Evolutionary conservation across 2,888 invertebrate genomes (phyloP).

Genomic region (Chydorus sphaericus): DNA sequence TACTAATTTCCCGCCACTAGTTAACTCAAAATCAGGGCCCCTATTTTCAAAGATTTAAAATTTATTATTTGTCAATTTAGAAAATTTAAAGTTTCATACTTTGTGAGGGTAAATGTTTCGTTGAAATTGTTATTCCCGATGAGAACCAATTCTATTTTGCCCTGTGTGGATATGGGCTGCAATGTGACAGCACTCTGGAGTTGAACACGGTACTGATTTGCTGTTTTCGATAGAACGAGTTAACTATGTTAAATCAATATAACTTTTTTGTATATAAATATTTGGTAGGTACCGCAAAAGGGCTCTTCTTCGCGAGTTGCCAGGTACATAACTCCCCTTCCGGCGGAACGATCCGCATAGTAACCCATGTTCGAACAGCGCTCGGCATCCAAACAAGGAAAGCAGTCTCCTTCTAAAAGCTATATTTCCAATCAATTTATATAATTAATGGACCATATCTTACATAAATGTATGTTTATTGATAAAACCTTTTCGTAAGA

Average conservation of each 20-base stretch:
- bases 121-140: slow-evolving; percentile 65
- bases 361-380: slow-evolving; percentile 86
- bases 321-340: slow-evolving; percentile 64
- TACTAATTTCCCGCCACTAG: slow-evolving; percentile 54
- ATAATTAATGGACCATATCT: no score
- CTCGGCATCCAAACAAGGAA: slow-evolving; percentile 43
- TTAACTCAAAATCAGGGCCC: slow-evolving; percentile 60
- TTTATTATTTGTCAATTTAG: not conserved
- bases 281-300: slow-evolving; percentile 52
- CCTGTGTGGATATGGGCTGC: slow-evolving; percentile 51
- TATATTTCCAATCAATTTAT: no score
- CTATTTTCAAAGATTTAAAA: slow-evolving; percentile 36
- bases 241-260: slow-evolving; percentile 1
- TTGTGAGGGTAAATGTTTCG: slow-evolving; percentile 76
- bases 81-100: slow-evolving; percentile 37
- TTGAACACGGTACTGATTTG: slow-evolving; percentile 73
- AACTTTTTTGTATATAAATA: not conserved
- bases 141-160: slow-evolving; percentile 53
- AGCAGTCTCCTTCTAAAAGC: slow-evolving; percentile 61
- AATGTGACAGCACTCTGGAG: slow-evolving; percentile 57
- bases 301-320: slow-evolving; percentile 82
- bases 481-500: slow-evolving; percentile 48
- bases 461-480: not conserved
- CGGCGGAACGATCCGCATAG: slow-evolving; percentile 69
- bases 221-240: no score